Evolutionary conservation across 2,797 vertebrate species (phyloP).

Genomic region (Sebastolobus alascanus): DNA sequence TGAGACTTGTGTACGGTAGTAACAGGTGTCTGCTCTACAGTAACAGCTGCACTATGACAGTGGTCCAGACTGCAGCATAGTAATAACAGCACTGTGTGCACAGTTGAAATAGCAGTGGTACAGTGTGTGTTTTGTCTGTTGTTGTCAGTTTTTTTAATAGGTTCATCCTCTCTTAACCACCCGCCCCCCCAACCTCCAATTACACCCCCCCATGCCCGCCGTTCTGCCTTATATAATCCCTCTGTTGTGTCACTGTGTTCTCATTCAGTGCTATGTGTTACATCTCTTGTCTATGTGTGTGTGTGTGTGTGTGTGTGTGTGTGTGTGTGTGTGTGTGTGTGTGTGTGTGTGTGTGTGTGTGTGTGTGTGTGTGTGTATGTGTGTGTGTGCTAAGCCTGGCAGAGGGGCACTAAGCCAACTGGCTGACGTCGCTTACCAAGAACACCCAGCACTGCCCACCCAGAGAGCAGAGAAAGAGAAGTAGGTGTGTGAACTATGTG

Average conservation of each 20-base stretch:
- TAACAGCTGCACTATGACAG: constrained; percentile 11
- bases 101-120: constrained; percentile 12
- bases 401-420: constrained; percentile 50
- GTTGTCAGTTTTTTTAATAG: constrained; percentile 53
- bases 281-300: constrained; percentile 37
- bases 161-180: constrained; percentile 54
- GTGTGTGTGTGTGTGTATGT: constrained; percentile 7
- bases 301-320: constrained; percentile 24
- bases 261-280: constrained; percentile 49
- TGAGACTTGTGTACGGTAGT: background rate
- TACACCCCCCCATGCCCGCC: constrained; percentile 14
- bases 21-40: constrained; percentile 27
- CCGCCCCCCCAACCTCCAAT: constrained; percentile 27
- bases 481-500: background rate
- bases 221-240: constrained; percentile 61
- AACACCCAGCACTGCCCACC: constrained; percentile 44
- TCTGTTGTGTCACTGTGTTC: constrained; percentile 51
- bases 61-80: constrained; percentile 5
- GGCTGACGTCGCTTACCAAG: constrained; percentile 47
- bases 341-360: constrained; percentile 27
- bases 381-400: constrained; percentile 23
- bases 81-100: constrained; percentile 17
- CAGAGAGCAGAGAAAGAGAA: constrained; percentile 21
- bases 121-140: constrained; percentile 39
- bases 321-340: constrained; percentile 13